These are phyloP conservation scores for Pterocles orientalis DNA, from an alignment of 2,113 vertebrate species.

Conservation along the genomic window DNA sequence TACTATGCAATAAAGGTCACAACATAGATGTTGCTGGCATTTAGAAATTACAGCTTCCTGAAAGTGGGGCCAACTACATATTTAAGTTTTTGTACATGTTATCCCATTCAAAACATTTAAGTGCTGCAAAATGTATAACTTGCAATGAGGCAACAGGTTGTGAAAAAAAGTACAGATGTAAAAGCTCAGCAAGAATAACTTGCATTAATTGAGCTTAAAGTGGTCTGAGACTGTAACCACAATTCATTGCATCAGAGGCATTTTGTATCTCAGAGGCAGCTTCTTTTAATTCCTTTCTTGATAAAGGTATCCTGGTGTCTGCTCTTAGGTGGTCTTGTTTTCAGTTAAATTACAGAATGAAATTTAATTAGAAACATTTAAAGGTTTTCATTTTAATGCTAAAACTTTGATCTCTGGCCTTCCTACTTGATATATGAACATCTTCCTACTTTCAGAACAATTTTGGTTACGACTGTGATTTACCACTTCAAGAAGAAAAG, in stretches of 20 bases:
- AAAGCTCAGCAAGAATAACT: neutral
- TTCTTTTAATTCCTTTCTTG: neutral
- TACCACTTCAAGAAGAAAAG: slow-evolving; percentile 30
- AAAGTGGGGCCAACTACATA: neutral
- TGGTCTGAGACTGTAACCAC: neutral
- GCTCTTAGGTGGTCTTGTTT: slow-evolving; percentile 46
- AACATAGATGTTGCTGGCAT: neutral
- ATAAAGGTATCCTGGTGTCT: slow-evolving; percentile 8
- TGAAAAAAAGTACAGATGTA: neutral
- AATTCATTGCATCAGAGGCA: neutral
- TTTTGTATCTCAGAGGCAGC: neutral
- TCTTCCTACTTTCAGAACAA: slow-evolving; percentile 21
- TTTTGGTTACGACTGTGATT: neutral
- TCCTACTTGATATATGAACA: neutral
- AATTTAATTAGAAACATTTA: slow-evolving; percentile 19
- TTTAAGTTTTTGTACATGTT: neutral
- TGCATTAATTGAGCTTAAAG: neutral
- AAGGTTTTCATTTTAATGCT: slow-evolving; percentile 49
- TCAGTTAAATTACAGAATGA: slow-evolving; percentile 24
- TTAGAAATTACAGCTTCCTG: neutral
- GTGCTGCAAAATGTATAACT: neutral
- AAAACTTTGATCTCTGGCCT: slow-evolving; percentile 17
- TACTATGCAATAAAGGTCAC: neutral
- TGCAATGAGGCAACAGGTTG: neutral
- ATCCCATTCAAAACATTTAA: neutral